phyloP scores from a whole-genome alignment of 2,888 invertebrate genomes.

The Autographa pulchrina region DNA sequence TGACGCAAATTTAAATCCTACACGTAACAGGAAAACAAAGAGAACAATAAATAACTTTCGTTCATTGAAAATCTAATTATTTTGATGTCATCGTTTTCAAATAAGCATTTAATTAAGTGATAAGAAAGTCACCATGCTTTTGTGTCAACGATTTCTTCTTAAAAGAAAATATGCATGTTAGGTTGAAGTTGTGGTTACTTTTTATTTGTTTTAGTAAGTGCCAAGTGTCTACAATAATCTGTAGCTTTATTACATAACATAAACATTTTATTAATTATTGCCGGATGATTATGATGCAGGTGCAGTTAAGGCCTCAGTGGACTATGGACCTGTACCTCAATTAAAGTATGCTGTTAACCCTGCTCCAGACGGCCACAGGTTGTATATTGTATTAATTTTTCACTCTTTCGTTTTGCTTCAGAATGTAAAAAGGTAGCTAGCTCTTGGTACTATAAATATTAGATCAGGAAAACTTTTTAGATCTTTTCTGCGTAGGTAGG shows the following conservation, averaged over 20 bases:
- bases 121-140: constrained; percentile 56
- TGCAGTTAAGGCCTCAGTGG: constrained; percentile 30
- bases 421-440: no score
- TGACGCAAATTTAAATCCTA: background rate
- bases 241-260: constrained; percentile 26
- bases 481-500: no score
- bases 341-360: constrained; percentile 61
- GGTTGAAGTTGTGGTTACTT: constrained; percentile 48
- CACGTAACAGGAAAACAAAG: constrained; percentile 17
- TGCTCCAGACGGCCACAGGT: constrained; percentile 77
- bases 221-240: constrained; percentile 19
- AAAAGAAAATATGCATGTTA: constrained; percentile 53
- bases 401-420: background rate
- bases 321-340: constrained; percentile 30
- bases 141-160: constrained; percentile 32
- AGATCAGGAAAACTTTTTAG: no score
- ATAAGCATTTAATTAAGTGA: constrained; percentile 65
- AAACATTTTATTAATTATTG: constrained; percentile 13
- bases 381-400: constrained; percentile 6
- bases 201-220: constrained; percentile 57
- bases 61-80: constrained; percentile 54
- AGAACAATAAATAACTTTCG: constrained; percentile 14
- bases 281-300: constrained; percentile 43
- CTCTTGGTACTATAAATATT: no score
- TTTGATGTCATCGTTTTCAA: constrained; percentile 42